A percentile compares a stretch with the other conserved stretches of the same genome.
Evolutionary conservation across 2,888 invertebrate genomes (phyloP).

Genomic region (Leucoptera coffeella): DNA sequence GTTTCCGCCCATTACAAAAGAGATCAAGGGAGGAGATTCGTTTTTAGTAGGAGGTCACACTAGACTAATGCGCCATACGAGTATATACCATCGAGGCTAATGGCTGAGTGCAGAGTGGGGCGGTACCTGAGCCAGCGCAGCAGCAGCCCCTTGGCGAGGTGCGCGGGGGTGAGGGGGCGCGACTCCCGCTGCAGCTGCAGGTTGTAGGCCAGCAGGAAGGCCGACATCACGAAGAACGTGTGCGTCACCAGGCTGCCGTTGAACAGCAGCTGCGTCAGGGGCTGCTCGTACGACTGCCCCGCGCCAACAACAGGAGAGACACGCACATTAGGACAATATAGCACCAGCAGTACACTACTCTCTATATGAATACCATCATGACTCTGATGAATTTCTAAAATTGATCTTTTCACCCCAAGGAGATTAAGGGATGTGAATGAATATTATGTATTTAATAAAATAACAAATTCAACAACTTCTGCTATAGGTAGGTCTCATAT

Average conservation of each 20-base stretch:
- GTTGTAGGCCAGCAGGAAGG: slow-evolving; percentile 33
- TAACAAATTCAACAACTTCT: too few relatives aligned
- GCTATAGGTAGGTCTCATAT: too few relatives aligned
- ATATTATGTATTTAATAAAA: not conserved
- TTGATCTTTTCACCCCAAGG: not conserved
- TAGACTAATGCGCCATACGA: too few relatives aligned
- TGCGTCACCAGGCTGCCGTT: slow-evolving; percentile 30
- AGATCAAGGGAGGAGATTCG: too few relatives aligned
- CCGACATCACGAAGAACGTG: slow-evolving; percentile 37
- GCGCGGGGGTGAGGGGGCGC: slow-evolving; percentile 14
- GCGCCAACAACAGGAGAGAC: not conserved
- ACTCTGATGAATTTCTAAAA: not conserved
- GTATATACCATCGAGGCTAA: too few relatives aligned
- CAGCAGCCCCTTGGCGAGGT: slow-evolving; percentile 24
- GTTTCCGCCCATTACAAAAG: too few relatives aligned
- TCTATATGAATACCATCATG: not conserved
- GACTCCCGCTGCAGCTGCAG: slow-evolving; percentile 21
- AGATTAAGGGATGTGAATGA: not conserved
- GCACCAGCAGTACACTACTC: not conserved
- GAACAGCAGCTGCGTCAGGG: slow-evolving; percentile 24
- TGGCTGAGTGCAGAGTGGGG: too few relatives aligned
- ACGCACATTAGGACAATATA: not conserved
- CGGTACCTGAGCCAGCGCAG: slow-evolving; percentile 37
- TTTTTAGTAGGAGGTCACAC: too few relatives aligned
- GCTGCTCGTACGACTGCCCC: slow-evolving; percentile 26